Conservation (phyloP, 64 coral and sea anemone genomes). For the Anthopleura sola region DNA sequence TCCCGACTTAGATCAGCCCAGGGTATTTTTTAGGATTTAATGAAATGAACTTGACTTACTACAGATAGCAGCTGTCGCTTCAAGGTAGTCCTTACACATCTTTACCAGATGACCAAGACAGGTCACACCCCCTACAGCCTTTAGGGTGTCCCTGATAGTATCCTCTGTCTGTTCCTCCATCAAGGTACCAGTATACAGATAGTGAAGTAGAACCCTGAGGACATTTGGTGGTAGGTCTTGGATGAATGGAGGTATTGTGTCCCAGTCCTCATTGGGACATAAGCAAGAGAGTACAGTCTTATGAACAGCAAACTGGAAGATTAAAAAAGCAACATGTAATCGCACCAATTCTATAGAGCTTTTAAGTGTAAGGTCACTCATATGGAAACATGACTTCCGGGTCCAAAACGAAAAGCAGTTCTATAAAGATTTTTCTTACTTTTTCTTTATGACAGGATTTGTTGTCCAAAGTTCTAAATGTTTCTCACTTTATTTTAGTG, state of each 20-base stretch:
- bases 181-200: conserved; percentile 39
- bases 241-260: conserved; percentile 36
- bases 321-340: no score
- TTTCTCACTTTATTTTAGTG: no score
- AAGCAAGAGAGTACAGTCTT: conserved; percentile 53
- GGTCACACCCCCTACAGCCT: conserved; percentile 18
- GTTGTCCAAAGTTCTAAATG: no score
- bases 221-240: conserved; percentile 23
- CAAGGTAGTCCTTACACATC: conserved; percentile 47
- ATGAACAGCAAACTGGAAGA: conserved; percentile 42
- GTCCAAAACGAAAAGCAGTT: no score
- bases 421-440: no score
- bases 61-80: conserved; percentile 50
- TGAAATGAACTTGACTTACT: conserved; percentile 17
- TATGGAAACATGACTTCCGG: no score
- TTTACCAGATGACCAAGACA: conserved; percentile 23
- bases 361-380: no score
- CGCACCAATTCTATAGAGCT: no score
- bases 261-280: conserved; percentile 34
- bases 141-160: conserved; percentile 26
- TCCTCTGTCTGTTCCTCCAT: conserved; percentile 19
- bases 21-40: no score
- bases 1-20: no score
- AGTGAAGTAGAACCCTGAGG: conserved; percentile 26
- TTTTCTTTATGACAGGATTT: no score